phyloP scores from a whole-genome alignment of 2,888 invertebrate genomes.

The Ormia ochracea region DNA sequence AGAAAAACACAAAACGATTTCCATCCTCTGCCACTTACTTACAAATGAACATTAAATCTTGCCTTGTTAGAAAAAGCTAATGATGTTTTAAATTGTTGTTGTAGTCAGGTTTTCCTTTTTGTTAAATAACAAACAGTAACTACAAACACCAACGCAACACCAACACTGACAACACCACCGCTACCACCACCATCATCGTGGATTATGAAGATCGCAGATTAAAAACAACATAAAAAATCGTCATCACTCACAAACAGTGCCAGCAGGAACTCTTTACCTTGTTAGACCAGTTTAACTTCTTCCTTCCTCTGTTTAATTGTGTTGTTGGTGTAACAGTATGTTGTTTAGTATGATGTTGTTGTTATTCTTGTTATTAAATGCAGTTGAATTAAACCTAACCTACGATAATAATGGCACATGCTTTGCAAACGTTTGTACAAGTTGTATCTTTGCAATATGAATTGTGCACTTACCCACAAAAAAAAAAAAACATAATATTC shows the following conservation, averaged over 20 bases:
- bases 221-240: conserved; percentile 9
- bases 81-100: conserved; percentile 43
- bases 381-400: conserved; percentile 69
- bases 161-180: too few relatives aligned
- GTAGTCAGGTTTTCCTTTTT: conserved; percentile 49
- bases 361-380: conserved; percentile 24
- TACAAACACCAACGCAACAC: too few relatives aligned
- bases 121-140: conserved; percentile 60
- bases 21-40: conserved; percentile 35
- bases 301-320: conserved; percentile 67
- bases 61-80: conserved; percentile 61
- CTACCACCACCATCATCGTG: conserved; percentile 61
- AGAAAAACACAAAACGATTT: conserved; percentile 21
- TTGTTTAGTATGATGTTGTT: conserved; percentile 23
- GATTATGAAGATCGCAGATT: not conserved
- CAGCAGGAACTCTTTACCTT: conserved; percentile 60
- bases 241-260: conserved; percentile 21
- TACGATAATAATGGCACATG: conserved; percentile 71
- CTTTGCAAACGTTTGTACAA: conserved; percentile 1
- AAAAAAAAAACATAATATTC: too few relatives aligned
- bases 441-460: conserved; percentile 6
- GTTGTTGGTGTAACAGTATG: conserved; percentile 35
- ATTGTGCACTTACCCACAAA: not conserved
- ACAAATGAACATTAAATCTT: conserved; percentile 50
- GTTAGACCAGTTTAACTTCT: conserved; percentile 65